Conservation (phyloP, 2,888 invertebrate species). For the Hyppa rectilinea region DNA sequence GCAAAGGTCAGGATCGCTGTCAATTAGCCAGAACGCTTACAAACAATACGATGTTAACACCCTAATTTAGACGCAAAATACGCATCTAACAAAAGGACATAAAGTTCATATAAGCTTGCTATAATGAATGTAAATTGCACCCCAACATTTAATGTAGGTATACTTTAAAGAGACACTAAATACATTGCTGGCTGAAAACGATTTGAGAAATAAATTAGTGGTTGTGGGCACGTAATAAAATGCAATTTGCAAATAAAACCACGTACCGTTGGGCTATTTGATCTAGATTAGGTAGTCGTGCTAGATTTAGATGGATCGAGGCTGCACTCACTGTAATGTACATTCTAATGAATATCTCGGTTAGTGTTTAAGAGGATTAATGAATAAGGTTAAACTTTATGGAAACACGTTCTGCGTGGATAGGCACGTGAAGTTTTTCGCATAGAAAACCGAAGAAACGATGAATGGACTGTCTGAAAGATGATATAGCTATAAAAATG, state of each 20-base stretch:
- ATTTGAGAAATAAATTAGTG: not conserved
- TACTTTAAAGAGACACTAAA: not conserved
- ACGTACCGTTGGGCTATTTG: constrained; percentile 32
- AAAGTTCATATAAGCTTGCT: not conserved
- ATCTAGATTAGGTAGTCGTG: constrained; percentile 55
- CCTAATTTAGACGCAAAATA: constrained; percentile 13
- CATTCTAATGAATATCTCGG: constrained; percentile 62
- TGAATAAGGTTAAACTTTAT: constrained; percentile 18
- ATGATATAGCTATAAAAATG: too few species aligned
- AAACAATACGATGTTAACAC: constrained; percentile 18
- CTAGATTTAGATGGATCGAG: constrained; percentile 54
- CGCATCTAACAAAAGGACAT: constrained; percentile 1
- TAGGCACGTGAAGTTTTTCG: too few species aligned
- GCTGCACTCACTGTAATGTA: constrained; percentile 48
- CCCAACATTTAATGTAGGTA: not conserved
- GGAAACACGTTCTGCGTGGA: not conserved
- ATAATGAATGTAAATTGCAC: not conserved
- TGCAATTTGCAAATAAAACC: constrained; percentile 19
- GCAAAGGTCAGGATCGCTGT: constrained; percentile 28
- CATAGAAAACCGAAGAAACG: too few species aligned
- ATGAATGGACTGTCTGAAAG: too few species aligned
- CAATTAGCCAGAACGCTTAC: constrained; percentile 18
- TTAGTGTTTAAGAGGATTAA: constrained; percentile 32
- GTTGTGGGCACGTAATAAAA: constrained; percentile 25
- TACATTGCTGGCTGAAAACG: constrained; percentile 10